These are phyloP conservation scores for Drosophila simulans DNA, from an alignment of 1,140 invertebrate species.

Conservation along the genomic window DNA sequence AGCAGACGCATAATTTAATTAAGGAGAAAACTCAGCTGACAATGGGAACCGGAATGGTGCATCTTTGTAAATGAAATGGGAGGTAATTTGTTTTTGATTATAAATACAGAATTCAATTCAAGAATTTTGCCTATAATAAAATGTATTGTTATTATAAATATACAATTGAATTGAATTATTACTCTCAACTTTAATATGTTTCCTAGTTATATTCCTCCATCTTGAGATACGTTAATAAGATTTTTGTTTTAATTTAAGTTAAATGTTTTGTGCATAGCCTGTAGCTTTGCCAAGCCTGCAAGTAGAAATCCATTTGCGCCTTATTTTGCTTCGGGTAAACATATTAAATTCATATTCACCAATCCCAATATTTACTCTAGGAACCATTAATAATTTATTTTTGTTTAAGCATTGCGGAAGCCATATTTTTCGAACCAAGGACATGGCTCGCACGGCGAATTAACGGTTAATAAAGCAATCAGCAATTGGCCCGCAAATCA, in stretches of 20 bases:
- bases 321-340: too few species aligned
- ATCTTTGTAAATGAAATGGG: conserved; percentile 4
- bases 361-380: conserved; percentile 23
- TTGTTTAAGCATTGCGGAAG: conserved; percentile 51
- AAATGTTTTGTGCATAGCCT: background rate
- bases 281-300: background rate
- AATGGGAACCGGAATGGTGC: conserved; percentile 47
- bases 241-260: background rate
- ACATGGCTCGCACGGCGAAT: conserved; percentile 57
- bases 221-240: too few species aligned
- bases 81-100: background rate
- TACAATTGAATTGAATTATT: too few species aligned
- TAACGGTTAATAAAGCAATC: conserved; percentile 80
- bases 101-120: background rate
- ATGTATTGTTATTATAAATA: too few species aligned
- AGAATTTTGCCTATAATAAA: background rate
- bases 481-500: conserved; percentile 72
- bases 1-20: conserved; percentile 69
- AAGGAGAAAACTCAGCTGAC: conserved; percentile 28
- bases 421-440: conserved; percentile 54
- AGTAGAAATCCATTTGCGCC: background rate
- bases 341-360: conserved; percentile 8
- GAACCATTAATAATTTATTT: conserved; percentile 4
- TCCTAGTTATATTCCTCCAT: too few species aligned
- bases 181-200: background rate